These are phyloP conservation scores for Epizoanthus stellaris DNA, from an alignment of 92 coral and sea anemone species.

Conservation along the genomic window DNA sequence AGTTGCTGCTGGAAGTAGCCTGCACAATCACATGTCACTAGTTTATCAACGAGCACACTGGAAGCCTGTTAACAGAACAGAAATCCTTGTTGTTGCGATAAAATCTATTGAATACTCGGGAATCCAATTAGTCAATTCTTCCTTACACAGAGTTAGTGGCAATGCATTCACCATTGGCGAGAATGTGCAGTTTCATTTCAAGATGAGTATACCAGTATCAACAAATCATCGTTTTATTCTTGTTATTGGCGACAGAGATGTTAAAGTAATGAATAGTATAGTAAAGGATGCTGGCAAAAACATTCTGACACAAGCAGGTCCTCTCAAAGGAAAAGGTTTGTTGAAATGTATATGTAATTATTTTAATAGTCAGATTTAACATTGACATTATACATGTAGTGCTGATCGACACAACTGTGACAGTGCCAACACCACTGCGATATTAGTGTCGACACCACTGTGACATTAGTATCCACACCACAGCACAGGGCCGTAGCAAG, in stretches of 20 bases:
- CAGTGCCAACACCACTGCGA: too few species aligned
- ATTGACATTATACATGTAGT: too few species aligned
- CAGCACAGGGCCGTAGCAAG: too few species aligned
- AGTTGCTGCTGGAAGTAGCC: constrained; percentile 68
- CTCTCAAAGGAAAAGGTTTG: constrained; percentile 63
- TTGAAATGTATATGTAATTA: neutral
- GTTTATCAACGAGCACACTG: constrained; percentile 75
- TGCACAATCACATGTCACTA: constrained; percentile 50
- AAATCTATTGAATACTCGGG: constrained; percentile 46
- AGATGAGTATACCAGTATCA: constrained; percentile 74
- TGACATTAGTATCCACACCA: too few species aligned
- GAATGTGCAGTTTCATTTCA: constrained; percentile 55
- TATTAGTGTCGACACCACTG: too few species aligned
- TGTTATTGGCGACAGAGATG: constrained; percentile 56
- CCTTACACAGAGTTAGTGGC: constrained; percentile 58
- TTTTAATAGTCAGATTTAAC: neutral
- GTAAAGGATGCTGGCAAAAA: constrained; percentile 68
- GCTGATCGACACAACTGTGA: too few species aligned
- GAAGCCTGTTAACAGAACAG: constrained; percentile 47
- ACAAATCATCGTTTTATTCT: constrained; percentile 69
- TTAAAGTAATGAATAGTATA: constrained; percentile 56
- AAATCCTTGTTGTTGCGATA: constrained; percentile 2
- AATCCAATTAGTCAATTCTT: constrained; percentile 45
- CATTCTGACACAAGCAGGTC: constrained; percentile 43
- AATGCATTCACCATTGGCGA: constrained; percentile 78